Evolutionary conservation across 2,113 vertebrate species (phyloP), one percentile per base, ranked within the genome.

Genomic region (Galbula dea): DNA sequence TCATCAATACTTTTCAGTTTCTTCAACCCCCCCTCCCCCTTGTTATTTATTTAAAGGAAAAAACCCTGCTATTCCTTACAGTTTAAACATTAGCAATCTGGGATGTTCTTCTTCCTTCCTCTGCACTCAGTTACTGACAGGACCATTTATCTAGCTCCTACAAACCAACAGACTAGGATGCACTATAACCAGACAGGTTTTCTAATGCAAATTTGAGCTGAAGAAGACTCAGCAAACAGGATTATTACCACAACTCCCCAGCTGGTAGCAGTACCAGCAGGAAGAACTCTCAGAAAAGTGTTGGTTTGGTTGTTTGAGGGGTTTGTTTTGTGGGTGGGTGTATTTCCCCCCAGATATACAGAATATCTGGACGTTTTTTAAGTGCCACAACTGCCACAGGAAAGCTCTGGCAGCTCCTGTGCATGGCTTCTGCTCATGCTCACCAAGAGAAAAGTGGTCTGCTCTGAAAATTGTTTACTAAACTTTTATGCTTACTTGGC

Each of bases 61-160:
- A 51, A 7, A 24, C 23, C 7, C 27, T 15, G 39, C 11, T 23
- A 68, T 21, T 61, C 15, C 36, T 62, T 21, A 68, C 81, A 82
- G 15, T 29, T 75, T 7, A 72, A 69, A 55, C 11, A 57, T 30
- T 18, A 45, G 5, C 4, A 34, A 62, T 6, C 48, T 14, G 23
- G 8, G 14, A 68, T 34, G n/a, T 11, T 61, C 29, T 27, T 67
- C n/a, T 39, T 65, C 39, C 26, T 71, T 71, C 37, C n/a, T 51
- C n/a, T 51, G 10, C 0, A 1, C 34, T 72, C 2, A 0, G 9
- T 80, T 46, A 20, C 51, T 23, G 29, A 49, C 10, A 20, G 27
- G 3, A 58, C 27, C 45, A 55, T 39, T 54, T 39, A 65, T 49
- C 51, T 32, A 23, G 0, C 10, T 46, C 30, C 49, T 59, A 58